Evolutionary conservation across 2,797 vertebrate genomes (phyloP), one percentile per base, ranked within the genome.

Genomic region (Hybognathus amarus): DNA sequence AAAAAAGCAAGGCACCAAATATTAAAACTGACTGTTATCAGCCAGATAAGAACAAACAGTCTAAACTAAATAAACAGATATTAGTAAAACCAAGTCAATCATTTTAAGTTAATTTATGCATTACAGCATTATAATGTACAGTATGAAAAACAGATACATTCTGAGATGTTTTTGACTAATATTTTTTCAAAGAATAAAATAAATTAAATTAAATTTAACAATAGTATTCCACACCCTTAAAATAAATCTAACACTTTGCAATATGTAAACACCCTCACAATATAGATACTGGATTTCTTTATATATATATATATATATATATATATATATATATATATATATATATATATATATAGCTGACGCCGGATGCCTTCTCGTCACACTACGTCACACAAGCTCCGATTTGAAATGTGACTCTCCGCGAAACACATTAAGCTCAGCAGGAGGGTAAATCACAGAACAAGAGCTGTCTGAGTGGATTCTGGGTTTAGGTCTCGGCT

Each of bases 401-500:
- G 38, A n/a, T 67, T 36, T 36, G 13, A 56, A 56, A 79, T 18
- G 36, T n/a, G 33, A 30, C 24, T 67, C 50, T 73, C 5, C 2
- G 40, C 66, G 59, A 52, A 42, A 54, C 59, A 68, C 64, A 68
- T 40, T 64, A 24, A 5, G n/a, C 77, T 83, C 73, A 74, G 80
- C 30, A 3, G 64, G 82, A 82, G 63, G 70, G 42, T 66, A 80
- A 68, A 70, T 50, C 75, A 80, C 70, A 79, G 77, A 79, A 82
- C 27, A 27, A 71, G 66, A 79, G 36, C 27, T 70, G 47, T 75
- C 78, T 78, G 79, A 68, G 52, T 75, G 83, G 47, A 77, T 82
- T 64, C 59, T 54, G 52, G 38, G 75, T 71, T 79, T 24, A 27
- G 56, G 78, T 82, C 77, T 71, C 8, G 6, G 30, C 67, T 79